These are phyloP conservation scores for Chamaedrilus cognettii DNA, from an alignment of 2,888 invertebrate species.

Conservation along the genomic window DNA sequence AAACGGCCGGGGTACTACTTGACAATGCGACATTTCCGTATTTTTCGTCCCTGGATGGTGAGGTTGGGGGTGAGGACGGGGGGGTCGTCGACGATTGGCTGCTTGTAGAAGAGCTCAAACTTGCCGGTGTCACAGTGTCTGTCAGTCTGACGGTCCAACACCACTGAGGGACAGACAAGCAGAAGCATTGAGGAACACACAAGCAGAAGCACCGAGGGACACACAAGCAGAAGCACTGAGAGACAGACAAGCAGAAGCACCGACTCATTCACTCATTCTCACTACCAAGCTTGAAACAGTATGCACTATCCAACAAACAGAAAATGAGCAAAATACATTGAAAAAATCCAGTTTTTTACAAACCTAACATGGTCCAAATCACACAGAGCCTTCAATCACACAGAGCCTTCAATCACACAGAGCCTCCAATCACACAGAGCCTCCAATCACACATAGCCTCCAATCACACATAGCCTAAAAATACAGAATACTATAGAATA, in stretches of 20 bases:
- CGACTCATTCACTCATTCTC: too few relatives aligned
- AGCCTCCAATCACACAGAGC: too few relatives aligned
- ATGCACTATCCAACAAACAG: too few relatives aligned
- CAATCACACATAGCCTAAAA: too few relatives aligned
- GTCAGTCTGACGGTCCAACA: conserved; percentile 55
- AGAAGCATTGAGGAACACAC: background rate
- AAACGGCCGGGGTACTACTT: background rate
- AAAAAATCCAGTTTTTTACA: too few relatives aligned
- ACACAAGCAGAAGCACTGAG: background rate
- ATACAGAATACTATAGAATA: too few relatives aligned
- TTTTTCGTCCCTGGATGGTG: background rate
- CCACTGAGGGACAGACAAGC: conserved; percentile 45
- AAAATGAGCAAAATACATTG: too few relatives aligned
- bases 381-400: too few relatives aligned
- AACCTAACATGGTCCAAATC: too few relatives aligned
- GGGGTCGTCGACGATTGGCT: background rate
- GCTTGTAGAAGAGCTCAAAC: conserved; percentile 54
- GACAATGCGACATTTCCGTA: background rate
- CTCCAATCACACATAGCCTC: too few relatives aligned
- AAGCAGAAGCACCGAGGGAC: background rate
- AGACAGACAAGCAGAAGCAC: background rate
- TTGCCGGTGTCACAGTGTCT: conserved; percentile 54
- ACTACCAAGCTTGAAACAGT: too few relatives aligned
- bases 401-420: too few relatives aligned
- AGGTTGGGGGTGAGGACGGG: background rate